phyloP scores from a whole-genome alignment of 2,888 invertebrate species.

The Agonum fuliginosum region DNA sequence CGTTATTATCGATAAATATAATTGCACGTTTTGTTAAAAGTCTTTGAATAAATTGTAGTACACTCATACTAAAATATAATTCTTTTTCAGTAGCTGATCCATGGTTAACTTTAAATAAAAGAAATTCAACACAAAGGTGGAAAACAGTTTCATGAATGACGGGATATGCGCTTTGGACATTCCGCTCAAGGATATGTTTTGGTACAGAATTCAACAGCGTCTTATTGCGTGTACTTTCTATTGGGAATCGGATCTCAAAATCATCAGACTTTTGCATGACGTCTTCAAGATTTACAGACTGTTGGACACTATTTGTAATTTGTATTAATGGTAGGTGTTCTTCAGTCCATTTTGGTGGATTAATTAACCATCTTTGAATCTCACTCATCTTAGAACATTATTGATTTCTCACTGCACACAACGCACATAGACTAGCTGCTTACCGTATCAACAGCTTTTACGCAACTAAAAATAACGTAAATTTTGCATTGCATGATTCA shows the following conservation, averaged over 20 bases:
- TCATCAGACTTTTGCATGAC: conserved; percentile 69
- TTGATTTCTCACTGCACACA: conserved; percentile 5
- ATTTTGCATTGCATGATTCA: conserved; percentile 18
- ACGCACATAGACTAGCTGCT: background rate
- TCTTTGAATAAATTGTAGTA: conserved; percentile 76
- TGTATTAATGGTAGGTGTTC: conserved; percentile 39
- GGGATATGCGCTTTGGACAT: conserved; percentile 79
- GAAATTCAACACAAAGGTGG: conserved; percentile 78
- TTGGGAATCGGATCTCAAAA: conserved; percentile 71
- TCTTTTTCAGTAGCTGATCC: conserved; percentile 75
- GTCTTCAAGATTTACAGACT: conserved; percentile 53
- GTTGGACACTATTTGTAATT: background rate
- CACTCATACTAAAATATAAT: conserved; percentile 76
- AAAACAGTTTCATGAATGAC: conserved; percentile 81
- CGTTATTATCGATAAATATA: conserved; percentile 74
- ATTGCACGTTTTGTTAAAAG: conserved; percentile 76
- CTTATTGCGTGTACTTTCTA: conserved; percentile 68
- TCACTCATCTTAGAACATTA: conserved; percentile 1
- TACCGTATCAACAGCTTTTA: conserved; percentile 3
- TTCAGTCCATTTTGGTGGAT: conserved; percentile 50
- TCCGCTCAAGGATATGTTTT: conserved; percentile 67
- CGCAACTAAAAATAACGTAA: conserved; percentile 30
- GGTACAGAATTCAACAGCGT: conserved; percentile 63
- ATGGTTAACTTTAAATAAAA: conserved; percentile 78
- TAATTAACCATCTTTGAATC: conserved; percentile 50